These are phyloP conservation scores for Laterallus jamaicensis DNA, from an alignment of 2,113 vertebrate genomes.

Conservation along the genomic window DNA sequence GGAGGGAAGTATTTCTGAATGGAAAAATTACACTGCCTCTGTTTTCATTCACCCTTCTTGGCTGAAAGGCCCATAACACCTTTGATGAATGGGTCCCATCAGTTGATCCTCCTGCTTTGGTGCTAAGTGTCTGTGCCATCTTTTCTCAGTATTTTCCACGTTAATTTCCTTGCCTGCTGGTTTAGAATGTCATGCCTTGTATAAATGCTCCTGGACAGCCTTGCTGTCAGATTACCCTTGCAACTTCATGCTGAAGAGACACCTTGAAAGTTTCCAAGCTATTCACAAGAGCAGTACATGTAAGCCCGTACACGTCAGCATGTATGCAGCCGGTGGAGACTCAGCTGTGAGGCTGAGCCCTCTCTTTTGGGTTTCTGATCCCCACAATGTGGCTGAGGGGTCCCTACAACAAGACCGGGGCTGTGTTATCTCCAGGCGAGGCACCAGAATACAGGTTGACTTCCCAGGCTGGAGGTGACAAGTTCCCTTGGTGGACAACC, in stretches of 20 bases:
- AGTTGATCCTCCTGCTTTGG: not conserved
- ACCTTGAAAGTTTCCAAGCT: not conserved
- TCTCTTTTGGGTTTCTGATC: not conserved
- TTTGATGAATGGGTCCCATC: not conserved
- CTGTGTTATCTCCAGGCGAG: not conserved
- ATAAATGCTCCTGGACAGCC: not conserved
- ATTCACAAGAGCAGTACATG: accelerated
- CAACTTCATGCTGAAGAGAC: not conserved
- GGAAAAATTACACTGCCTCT: not conserved
- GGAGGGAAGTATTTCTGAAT: not conserved
- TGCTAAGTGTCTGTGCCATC: not conserved
- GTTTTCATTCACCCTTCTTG: not conserved
- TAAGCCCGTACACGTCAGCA: not conserved
- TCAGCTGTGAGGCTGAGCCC: not conserved
- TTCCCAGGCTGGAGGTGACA: not conserved
- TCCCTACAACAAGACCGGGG: not conserved
- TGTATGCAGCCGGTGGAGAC: accelerated
- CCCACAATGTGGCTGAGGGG: accelerated
- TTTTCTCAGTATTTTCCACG: not conserved
- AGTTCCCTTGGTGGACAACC: not conserved
- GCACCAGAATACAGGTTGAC: not conserved
- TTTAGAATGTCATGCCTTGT: not conserved
- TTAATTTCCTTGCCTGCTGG: not conserved
- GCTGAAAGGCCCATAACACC: not conserved
- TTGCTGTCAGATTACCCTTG: not conserved